Conservation (phyloP, 2,888 invertebrate genomes). For the Lasioglossum figueresi region DNA sequence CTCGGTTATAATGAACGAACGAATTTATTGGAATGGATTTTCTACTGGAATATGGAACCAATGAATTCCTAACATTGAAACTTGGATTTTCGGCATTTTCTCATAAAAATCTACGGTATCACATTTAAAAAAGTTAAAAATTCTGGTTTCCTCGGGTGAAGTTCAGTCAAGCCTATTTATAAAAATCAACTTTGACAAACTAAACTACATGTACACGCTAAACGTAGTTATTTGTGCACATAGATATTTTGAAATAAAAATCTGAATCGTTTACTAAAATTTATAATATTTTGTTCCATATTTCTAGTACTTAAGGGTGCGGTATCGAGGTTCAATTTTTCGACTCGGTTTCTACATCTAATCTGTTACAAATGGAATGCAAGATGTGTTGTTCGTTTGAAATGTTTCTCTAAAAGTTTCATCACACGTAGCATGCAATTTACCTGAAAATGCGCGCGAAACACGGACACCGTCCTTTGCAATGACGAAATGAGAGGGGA, state of each 20-base stretch:
- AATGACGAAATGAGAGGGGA: conserved; percentile 15
- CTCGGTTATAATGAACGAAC: not conserved
- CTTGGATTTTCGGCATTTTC: too few species aligned
- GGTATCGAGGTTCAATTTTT: not conserved
- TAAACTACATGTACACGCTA: not conserved
- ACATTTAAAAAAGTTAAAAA: too few species aligned
- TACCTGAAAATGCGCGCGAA: not conserved
- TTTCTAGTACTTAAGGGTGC: not conserved
- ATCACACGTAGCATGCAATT: not conserved
- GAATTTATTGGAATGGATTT: not conserved
- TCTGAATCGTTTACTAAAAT: not conserved
- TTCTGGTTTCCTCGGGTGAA: too few species aligned
- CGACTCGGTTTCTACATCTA: not conserved
- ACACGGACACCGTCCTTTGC: conserved; percentile 31
- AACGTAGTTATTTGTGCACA: not conserved
- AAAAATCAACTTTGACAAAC: not conserved
- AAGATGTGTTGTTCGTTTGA: not conserved
- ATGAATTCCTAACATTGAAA: too few species aligned
- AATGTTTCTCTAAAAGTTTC: not conserved
- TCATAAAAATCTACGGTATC: too few species aligned
- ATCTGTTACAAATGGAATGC: not conserved
- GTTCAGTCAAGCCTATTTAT: not conserved
- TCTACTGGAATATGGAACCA: not conserved
- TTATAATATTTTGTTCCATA: not conserved
- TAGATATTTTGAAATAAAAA: not conserved